Evolutionary conservation across 2,888 invertebrate species (phyloP).

Genomic region (Fragum fragum): DNA sequence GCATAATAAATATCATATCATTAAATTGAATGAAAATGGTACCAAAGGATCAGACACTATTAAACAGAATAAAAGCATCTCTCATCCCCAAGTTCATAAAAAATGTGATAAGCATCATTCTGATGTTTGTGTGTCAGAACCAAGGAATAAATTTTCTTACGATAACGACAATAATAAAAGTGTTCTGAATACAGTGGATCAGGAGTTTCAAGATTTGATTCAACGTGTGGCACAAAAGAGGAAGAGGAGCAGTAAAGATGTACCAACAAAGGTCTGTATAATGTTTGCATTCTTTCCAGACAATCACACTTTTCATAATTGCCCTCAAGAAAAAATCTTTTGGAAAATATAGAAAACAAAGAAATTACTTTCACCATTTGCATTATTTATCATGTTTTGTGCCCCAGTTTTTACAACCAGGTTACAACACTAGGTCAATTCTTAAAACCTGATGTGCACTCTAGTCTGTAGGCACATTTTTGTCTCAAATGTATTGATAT

Average conservation of each 20-base stretch:
- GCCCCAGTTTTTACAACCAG: no score
- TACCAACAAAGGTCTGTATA: neutral
- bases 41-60: neutral
- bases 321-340: no score
- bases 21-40: neutral
- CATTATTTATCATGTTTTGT: no score
- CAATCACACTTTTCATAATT: no score
- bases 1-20: neutral
- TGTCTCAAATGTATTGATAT: no score
- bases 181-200: neutral
- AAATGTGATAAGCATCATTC: neutral
- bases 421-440: no score
- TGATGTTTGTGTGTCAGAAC: neutral
- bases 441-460: no score
- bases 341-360: no score
- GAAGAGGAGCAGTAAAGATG: neutral
- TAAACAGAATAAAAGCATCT: no score
- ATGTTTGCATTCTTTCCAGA: no score
- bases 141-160: neutral
- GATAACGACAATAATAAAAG: neutral
- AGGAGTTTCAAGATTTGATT: constrained; percentile 22
- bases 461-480: no score
- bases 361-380: no score
- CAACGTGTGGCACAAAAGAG: constrained; percentile 1
- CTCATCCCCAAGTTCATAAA: neutral